Evolutionary conservation across 2,113 vertebrate species (phyloP).

Genomic region (Alouatta palliata): DNA sequence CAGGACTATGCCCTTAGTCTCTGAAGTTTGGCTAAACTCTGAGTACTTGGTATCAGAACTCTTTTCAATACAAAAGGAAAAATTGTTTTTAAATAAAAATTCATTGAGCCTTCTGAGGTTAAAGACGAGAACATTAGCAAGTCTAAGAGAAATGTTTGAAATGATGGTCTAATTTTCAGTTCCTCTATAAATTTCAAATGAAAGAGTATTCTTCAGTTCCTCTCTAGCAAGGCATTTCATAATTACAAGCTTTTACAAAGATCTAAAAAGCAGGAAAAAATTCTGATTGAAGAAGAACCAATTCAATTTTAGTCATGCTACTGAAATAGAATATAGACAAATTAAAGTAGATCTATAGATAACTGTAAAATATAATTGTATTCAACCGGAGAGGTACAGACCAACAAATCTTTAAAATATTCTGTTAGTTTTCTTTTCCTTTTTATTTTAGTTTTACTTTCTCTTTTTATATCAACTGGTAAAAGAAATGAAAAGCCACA

Average conservation of each 20-base stretch:
- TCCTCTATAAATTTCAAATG: slow-evolving; percentile 11
- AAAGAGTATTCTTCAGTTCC: slow-evolving; percentile 22
- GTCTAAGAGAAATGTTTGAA: background rate
- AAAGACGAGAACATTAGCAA: background rate
- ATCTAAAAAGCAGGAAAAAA: background rate
- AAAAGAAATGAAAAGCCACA: background rate
- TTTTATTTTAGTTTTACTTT: no score
- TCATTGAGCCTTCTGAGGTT: background rate
- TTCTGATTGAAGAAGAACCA: background rate
- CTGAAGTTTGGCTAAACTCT: background rate
- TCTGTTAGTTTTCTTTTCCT: background rate
- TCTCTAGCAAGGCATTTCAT: background rate
- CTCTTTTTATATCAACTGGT: background rate
- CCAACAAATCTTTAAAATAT: slow-evolving; percentile 12
- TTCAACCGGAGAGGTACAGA: background rate
- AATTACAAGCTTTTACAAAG: slow-evolving; percentile 41
- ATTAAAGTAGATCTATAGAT: slow-evolving; percentile 1
- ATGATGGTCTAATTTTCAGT: slow-evolving; percentile 37
- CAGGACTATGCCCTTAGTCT: background rate
- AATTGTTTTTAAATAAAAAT: background rate
- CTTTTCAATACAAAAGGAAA: background rate
- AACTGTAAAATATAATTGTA: slow-evolving; percentile 10
- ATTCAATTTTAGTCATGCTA: background rate
- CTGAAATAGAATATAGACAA: background rate
- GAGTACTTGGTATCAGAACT: background rate